These are phyloP conservation scores for Geotrupes spiniger DNA, from an alignment of 2,888 invertebrate species.

Conservation along the genomic window DNA sequence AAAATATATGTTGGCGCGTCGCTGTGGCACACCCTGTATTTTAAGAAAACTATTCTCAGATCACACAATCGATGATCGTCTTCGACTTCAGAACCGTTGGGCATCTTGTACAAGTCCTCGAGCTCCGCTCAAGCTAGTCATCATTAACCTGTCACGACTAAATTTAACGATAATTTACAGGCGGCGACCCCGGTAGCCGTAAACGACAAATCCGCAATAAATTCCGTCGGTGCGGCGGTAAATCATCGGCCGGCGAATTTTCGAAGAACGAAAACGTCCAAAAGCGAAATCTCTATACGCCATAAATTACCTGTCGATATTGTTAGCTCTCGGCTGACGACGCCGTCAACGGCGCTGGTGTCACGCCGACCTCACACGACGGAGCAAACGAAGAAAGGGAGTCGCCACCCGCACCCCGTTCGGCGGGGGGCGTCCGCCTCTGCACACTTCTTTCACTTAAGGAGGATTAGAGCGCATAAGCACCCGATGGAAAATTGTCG, in stretches of 20 bases:
- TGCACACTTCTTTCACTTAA: slow-evolving; percentile 25
- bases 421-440: slow-evolving; percentile 21
- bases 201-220: too few relatives aligned
- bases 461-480: slow-evolving; percentile 29
- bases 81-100: too few relatives aligned
- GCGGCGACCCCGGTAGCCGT: too few relatives aligned
- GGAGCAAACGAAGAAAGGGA: too few relatives aligned
- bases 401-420: slow-evolving; percentile 31
- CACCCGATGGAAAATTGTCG: slow-evolving; percentile 9
- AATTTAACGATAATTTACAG: not conserved
- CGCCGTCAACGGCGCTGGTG: slow-evolving; percentile 8
- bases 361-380: slow-evolving; percentile 15
- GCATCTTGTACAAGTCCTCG: too few relatives aligned
- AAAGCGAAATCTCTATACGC: slow-evolving; percentile 25
- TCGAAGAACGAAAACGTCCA: not conserved
- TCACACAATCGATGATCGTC: too few relatives aligned
- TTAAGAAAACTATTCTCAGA: too few relatives aligned
- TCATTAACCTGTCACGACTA: slow-evolving; percentile 1
- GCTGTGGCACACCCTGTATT: too few relatives aligned
- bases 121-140: too few relatives aligned
- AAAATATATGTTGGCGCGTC: too few relatives aligned
- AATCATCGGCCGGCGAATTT: too few relatives aligned
- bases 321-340: slow-evolving; percentile 2
- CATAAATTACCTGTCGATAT: slow-evolving; percentile 20
- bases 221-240: too few relatives aligned